Base-by-base conservation (phyloP, 2,888 invertebrate species). In the Smittia aterrima region DNA sequence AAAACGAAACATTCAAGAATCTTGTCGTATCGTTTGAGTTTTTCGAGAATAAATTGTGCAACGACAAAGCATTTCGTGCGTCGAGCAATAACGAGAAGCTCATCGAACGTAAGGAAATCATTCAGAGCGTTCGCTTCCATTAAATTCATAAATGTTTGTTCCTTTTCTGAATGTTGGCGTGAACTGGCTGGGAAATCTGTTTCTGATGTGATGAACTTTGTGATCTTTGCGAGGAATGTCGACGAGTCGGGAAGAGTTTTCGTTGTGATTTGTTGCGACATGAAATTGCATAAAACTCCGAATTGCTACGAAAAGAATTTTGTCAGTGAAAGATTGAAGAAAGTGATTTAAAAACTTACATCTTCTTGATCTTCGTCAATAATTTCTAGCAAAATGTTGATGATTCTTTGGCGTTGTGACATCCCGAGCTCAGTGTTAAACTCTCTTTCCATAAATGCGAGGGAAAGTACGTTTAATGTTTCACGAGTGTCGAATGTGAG, bases 401-500 rank as follows among this genome's bases (percentile, higher is more conserved):
- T 88, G 70, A 94, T 86, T 76, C 92, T 82, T 79, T 93, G 92
- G 72, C 91, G 86, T 80, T 92, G 89, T 24, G 89, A 84, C 66
- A 86, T 82, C 0, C 90, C 90, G 82, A 91, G 85, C 79, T 91
- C 90, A 11, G 90, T 88, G 25, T 87, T 86, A 79, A 93, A 92
- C 80, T 92, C 92, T 11, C 86, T 87, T 79, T 93, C 93, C 78
- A 91, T 91, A 83, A 94, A 94, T 58, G 93, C 93, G 80, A 95
- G 84, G 24, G 92, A 89, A 71, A 95, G 85, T 2, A 93, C 93
- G 81, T 95, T 95, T 53, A 95, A 84, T 77, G 93, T 93, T 79
- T 94, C 95, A 72, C 92, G 86, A 0, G 92, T 91, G 80, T 95
- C 93, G 80, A 93, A 95, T 77, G 88, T 87, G 7, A 95, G 83